phyloP scores from a whole-genome alignment of 2,888 invertebrate species.

The Thalpophila matura region DNA sequence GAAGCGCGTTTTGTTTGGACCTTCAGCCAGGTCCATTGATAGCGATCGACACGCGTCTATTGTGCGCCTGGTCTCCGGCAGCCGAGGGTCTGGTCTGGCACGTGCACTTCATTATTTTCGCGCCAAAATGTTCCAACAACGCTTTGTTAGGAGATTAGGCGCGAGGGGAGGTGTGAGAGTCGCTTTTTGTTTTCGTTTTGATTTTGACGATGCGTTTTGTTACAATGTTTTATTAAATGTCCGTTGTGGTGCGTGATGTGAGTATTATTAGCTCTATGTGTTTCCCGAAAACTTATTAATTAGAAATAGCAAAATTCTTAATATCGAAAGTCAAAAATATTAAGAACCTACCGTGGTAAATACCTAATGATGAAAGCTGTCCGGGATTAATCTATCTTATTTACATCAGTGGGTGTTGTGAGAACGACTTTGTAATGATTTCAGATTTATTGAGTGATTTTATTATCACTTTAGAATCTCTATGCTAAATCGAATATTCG shows the following conservation, averaged over 20 bases:
- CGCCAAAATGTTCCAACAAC: slow-evolving; percentile 89
- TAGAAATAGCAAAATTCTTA: too few species aligned
- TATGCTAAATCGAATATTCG: slow-evolving; percentile 23
- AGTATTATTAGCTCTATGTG: slow-evolving; percentile 23
- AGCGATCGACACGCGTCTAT: slow-evolving; percentile 85
- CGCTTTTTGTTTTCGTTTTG: slow-evolving; percentile 62
- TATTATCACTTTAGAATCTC: slow-evolving; percentile 4
- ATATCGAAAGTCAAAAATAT: neutral
- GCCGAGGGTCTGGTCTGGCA: slow-evolving; percentile 68
- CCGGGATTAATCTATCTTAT: neutral
- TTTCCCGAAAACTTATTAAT: neutral
- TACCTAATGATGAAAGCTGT: neutral
- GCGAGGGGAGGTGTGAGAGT: slow-evolving; percentile 77
- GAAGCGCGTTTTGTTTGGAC: slow-evolving; percentile 76
- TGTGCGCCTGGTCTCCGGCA: slow-evolving; percentile 66
- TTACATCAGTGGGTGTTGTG: slow-evolving; percentile 31
- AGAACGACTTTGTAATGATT: slow-evolving; percentile 17
- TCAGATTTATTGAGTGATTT: slow-evolving; percentile 15
- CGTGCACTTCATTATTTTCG: slow-evolving; percentile 90
- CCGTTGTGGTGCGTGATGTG: slow-evolving; percentile 30
- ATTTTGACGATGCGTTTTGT: slow-evolving; percentile 61
- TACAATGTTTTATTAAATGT: slow-evolving; percentile 60
- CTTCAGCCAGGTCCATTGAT: slow-evolving; percentile 77
- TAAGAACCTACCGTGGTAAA: too few species aligned
- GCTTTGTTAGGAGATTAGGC: slow-evolving; percentile 90